These are phyloP conservation scores for Hippocampus guttulatus DNA, from an alignment of 2,113 vertebrate genomes.

Conservation along the genomic window DNA sequence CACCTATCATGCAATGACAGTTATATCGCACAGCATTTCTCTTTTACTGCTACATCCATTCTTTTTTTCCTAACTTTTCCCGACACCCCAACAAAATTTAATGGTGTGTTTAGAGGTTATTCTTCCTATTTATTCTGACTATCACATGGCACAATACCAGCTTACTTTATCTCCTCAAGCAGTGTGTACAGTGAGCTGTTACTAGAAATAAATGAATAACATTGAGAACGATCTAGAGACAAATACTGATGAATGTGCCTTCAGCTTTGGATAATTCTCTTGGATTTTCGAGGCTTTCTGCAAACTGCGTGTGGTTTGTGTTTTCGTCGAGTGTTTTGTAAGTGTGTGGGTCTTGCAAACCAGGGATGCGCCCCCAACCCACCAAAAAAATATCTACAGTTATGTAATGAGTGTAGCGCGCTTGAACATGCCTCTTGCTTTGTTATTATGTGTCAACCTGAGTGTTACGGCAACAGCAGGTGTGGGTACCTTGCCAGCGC, in stretches of 20 bases:
- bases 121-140: not conserved
- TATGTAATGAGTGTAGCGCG: conserved; percentile 36
- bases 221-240: not conserved
- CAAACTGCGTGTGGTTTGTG: conserved; percentile 1
- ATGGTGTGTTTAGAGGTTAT: not conserved
- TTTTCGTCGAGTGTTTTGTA: conserved; percentile 20
- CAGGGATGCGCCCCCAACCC: not conserved
- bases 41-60: not conserved
- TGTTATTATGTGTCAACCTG: conserved; percentile 18
- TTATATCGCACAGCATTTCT: not conserved
- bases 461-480: conserved; percentile 26
- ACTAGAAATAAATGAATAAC: not conserved
- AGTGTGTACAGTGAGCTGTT: conserved; percentile 37
- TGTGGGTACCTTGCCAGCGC: conserved; percentile 24
- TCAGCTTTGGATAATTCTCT: conserved; percentile 13
- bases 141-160: conserved; percentile 42
- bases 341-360: conserved; percentile 18
- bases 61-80: not conserved
- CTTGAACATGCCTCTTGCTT: conserved; percentile 7
- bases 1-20: not conserved
- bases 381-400: conserved; percentile 26
- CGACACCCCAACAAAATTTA: not conserved
- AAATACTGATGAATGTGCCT: not conserved
- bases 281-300: not conserved
- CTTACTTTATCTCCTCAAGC: conserved; percentile 45